Conservation (phyloP, 1,140 invertebrate genomes). For the Acromyrmex charruanus region DNA sequence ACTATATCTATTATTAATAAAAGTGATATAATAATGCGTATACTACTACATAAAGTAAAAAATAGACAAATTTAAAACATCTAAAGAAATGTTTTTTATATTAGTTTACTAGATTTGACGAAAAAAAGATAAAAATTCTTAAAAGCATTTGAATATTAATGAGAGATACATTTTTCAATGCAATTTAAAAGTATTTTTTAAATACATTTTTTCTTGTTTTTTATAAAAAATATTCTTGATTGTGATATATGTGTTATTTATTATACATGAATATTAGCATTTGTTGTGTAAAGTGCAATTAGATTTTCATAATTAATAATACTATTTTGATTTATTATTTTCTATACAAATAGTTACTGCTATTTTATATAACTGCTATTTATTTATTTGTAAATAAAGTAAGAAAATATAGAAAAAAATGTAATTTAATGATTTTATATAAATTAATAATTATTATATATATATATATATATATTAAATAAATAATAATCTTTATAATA, state of each 20-base stretch:
- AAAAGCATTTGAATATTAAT: constrained; percentile 5
- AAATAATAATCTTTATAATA: constrained; percentile 17
- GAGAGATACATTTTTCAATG: constrained; percentile 41
- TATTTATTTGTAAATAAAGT: not conserved
- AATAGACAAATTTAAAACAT: not conserved
- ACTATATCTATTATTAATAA: not conserved
- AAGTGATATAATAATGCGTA: not conserved
- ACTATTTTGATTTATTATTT: constrained; percentile 4
- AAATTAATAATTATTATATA: constrained; percentile 18
- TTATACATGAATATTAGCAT: not conserved
- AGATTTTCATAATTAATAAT: not conserved
- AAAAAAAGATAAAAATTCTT: not conserved
- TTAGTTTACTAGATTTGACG: not conserved
- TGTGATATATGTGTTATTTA: not conserved
- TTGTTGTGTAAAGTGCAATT: not conserved
- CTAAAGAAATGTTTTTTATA: constrained; percentile 4
- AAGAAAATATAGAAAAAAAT: not conserved
- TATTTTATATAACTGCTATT: not conserved
- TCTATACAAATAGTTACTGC: not conserved
- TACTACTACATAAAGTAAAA: not conserved
- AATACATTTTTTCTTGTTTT: constrained; percentile 29
- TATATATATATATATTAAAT: not conserved
- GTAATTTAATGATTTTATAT: constrained; percentile 4
- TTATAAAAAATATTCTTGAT: constrained; percentile 14
- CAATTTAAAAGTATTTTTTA: constrained; percentile 49